Evolutionary conservation across 2,113 vertebrate genomes (phyloP), one percentile per base, ranked within the genome.

Genomic region (Oryzias curvinotus): DNA sequence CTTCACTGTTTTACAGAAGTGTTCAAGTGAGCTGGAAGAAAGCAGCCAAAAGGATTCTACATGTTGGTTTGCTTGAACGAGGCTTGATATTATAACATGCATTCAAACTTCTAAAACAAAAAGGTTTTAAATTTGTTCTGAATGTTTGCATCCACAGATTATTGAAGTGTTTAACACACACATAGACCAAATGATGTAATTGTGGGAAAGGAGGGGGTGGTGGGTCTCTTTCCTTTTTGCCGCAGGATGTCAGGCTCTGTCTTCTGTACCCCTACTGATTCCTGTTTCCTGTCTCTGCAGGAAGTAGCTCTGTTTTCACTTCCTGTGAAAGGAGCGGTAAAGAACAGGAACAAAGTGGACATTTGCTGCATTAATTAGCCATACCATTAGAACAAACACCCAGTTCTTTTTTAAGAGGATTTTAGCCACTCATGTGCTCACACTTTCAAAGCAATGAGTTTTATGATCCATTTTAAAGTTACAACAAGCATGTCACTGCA

Each of bases 231-330:
- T 51, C 23, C 49, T 64, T 66, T 64, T 41, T 51, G 36, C 63
- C 3, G 19, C 77, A 83, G 80, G 83, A 83, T 80, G 62, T 77
- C 47, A 60, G 58, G 41, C 84, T 78, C 80, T 77, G 76, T 70
- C 77, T 65, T 80, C 68, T 65, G 52, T 65, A 3, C 80, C 82
- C 82, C 75, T 76, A 61, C 87, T 76, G 65, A 87, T 90, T 89
- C 90, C 87, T 88, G 78, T 91, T 92, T 88, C 87, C 85, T 84
- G 85, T 69, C 81, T 68, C 51, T 53, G 57, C 78, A 90, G 87
- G 90, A 91, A 91, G 83, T 87, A 72, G 83, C 83, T 71, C 62
- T 80, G 70, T 46, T 57, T 84, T 83, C 78, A 75, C 70, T 84
- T 92, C 91, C 92, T 90, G 82, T 85, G 48, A 18, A 43, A 54